Evolutionary conservation across 2,113 vertebrate species (phyloP).

Genomic region (Jacana jacana): DNA sequence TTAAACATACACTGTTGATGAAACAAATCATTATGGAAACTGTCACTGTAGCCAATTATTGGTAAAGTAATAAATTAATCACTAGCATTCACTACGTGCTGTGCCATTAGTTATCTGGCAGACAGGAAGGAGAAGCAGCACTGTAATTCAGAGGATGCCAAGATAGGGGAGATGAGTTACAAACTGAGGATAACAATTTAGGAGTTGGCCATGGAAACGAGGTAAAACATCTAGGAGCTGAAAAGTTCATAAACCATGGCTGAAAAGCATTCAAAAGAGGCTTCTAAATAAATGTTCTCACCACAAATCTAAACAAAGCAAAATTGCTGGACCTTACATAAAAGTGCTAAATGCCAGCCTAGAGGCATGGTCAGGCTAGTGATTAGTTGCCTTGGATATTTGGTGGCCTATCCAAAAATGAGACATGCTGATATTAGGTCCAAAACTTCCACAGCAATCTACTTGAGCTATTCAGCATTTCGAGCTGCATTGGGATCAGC

Average conservation of each 20-base stretch:
- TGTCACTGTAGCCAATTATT: background rate
- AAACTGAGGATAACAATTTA: background rate
- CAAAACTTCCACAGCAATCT: background rate
- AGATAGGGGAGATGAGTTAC: background rate
- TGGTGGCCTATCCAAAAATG: background rate
- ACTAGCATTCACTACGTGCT: background rate
- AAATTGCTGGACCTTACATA: conserved; percentile 54
- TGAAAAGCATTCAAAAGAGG: background rate
- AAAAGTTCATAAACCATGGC: background rate
- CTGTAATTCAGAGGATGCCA: background rate
- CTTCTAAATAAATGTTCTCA: conserved; percentile 25
- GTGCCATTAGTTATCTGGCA: background rate
- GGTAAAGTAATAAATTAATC: background rate
- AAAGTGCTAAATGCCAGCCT: conserved; percentile 34
- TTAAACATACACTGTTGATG: background rate
- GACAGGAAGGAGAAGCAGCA: background rate
- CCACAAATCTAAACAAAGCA: conserved; percentile 26
- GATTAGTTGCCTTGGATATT: conserved; percentile 39
- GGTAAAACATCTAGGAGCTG: background rate
- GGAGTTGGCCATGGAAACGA: background rate
- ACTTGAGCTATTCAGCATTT: background rate
- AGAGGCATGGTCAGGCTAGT: background rate
- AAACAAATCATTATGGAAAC: background rate
- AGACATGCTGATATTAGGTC: background rate
- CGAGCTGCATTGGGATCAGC: background rate